Evolutionary conservation across 2,113 vertebrate species (phyloP).

Genomic region (Scartelaos histophorus): DNA sequence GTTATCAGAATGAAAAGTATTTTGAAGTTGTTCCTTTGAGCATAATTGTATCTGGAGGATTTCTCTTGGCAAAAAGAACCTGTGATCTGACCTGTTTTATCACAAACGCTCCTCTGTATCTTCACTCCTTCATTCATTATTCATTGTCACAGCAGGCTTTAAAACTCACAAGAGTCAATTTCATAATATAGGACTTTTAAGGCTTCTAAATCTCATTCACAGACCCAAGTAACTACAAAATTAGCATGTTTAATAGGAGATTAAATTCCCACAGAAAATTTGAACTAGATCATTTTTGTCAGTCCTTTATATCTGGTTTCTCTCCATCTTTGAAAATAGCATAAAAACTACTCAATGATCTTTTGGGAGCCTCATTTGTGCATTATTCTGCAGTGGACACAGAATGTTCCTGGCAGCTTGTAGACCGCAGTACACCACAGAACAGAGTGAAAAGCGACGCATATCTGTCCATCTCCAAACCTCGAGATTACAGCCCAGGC

Average conservation of each 20-base stretch:
- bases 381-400: constrained; percentile 39
- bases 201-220: too few species aligned
- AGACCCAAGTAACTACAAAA: background rate
- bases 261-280: background rate
- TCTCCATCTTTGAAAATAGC: background rate
- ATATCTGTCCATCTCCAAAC: constrained; percentile 72
- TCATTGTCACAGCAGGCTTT: background rate
- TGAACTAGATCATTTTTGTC: background rate
- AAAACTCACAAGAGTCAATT: too few species aligned
- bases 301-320: background rate
- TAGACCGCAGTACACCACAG: constrained; percentile 19
- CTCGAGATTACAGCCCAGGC: constrained; percentile 72
- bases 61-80: background rate
- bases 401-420: constrained; percentile 31
- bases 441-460: constrained; percentile 53
- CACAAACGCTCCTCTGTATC: background rate
- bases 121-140: background rate
- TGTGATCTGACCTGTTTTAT: background rate
- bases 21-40: background rate
- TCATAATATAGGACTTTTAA: too few species aligned
- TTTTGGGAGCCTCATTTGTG: constrained; percentile 26
- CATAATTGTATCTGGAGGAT: background rate
- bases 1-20: background rate
- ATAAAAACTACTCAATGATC: background rate
- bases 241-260: background rate